Percentiles rank a stretch among this genome's conserved stretches.
These are phyloP conservation scores for Equus quagga DNA, from an alignment of 2,113 vertebrate species.

Conservation along the genomic window DNA sequence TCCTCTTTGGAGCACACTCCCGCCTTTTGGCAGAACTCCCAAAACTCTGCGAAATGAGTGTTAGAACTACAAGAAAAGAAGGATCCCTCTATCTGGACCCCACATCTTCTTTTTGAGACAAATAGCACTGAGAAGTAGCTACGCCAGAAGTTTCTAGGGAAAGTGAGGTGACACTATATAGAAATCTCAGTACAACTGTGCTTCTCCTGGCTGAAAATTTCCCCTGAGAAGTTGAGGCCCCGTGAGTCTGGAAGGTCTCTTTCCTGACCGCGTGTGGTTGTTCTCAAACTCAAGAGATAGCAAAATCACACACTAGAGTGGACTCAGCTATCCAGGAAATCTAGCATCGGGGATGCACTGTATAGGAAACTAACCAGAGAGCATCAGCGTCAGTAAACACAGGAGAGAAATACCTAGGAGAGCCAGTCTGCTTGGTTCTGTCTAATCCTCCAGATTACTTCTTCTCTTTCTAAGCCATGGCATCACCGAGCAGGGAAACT, in stretches of 20 bases:
- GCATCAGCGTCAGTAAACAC: rapidly evolving
- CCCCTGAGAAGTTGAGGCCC: neutral
- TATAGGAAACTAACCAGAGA: rapidly evolving
- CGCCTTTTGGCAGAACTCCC: neutral
- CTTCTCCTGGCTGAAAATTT: neutral
- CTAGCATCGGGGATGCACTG: neutral
- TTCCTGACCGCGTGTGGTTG: neutral
- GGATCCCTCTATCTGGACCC: neutral
- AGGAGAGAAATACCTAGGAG: rapidly evolving
- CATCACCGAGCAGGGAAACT: rapidly evolving
- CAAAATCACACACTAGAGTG: neutral
- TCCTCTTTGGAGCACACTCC: neutral
- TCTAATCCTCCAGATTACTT: rapidly evolving
- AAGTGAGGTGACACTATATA: too few relatives aligned
- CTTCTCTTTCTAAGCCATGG: rapidly evolving
- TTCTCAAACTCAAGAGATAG: neutral
- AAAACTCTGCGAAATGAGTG: neutral
- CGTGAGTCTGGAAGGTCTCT: neutral
- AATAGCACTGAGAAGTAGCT: neutral
- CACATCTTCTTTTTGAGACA: neutral
- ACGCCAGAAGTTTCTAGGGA: neutral
- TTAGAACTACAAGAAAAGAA: neutral
- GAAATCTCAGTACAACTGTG: rapidly evolving
- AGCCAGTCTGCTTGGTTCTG: rapidly evolving
- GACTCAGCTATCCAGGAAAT: rapidly evolving